These are phyloP conservation scores for Callosobruchus maculatus DNA, from an alignment of 2,888 invertebrate species.

Conservation along the genomic window DNA sequence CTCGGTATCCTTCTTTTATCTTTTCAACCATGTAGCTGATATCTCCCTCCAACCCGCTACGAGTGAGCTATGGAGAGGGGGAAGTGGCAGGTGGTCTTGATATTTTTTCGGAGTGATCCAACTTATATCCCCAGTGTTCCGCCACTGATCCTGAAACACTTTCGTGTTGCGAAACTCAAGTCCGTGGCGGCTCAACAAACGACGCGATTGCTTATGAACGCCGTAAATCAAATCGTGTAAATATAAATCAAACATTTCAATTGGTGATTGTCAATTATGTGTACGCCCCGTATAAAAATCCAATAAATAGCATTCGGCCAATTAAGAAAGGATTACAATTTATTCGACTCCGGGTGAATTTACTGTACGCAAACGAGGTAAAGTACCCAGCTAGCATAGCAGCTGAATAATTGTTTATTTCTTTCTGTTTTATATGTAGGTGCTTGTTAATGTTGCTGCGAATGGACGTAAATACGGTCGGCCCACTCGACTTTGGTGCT, in stretches of 20 bases:
- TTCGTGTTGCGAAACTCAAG: neutral
- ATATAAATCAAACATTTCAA: slow-evolving; percentile 7
- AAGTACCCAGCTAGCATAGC: neutral
- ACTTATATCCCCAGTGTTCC: no score
- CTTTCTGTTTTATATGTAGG: neutral
- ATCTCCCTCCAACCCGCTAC: no score
- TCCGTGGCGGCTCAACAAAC: neutral
- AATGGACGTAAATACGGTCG: neutral
- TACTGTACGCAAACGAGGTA: neutral
- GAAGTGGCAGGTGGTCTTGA: no score
- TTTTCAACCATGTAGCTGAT: no score
- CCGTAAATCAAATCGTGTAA: slow-evolving; percentile 2
- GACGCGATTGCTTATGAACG: neutral
- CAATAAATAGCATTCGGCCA: neutral
- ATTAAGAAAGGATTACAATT: neutral
- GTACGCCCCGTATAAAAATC: neutral
- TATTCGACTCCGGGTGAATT: neutral
- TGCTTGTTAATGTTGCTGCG: neutral
- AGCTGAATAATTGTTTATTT: neutral
- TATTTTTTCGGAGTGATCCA: no score
- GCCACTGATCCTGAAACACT: neutral
- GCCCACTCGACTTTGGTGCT: neutral
- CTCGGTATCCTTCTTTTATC: no score
- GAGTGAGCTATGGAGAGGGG: no score
- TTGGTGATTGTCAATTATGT: slow-evolving; percentile 6